Evolutionary conservation across 2,888 invertebrate species (phyloP).

Genomic region (Theristus sp.): DNA sequence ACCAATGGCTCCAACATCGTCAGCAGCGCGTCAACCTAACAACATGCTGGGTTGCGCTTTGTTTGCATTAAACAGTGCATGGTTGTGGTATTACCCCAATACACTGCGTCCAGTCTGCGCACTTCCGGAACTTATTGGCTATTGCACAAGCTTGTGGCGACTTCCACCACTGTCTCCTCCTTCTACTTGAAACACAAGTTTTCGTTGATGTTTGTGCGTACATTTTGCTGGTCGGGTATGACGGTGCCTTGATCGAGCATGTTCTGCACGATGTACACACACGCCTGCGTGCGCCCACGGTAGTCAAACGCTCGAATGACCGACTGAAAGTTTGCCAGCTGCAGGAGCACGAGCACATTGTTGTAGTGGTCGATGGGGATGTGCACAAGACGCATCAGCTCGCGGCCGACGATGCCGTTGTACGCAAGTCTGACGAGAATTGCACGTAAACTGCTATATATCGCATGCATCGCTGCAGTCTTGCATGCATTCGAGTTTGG

Average conservation of each 20-base stretch:
- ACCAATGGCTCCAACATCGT: constrained; percentile 64
- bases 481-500: not conserved
- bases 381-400: constrained; percentile 73
- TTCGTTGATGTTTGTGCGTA: constrained; percentile 2
- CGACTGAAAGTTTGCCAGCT: constrained; percentile 30
- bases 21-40: constrained; percentile 52
- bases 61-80: too few species aligned
- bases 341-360: constrained; percentile 57
- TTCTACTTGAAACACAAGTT: too few species aligned
- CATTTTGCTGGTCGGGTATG: constrained; percentile 57
- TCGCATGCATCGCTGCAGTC: not conserved
- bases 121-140: too few species aligned
- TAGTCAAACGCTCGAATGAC: constrained; percentile 71
- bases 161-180: too few species aligned
- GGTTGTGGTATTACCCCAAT: too few species aligned
- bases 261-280: constrained; percentile 70
- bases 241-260: constrained; percentile 63
- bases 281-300: constrained; percentile 55
- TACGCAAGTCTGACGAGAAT: constrained; percentile 45
- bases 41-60: too few species aligned
- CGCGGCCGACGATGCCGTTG: constrained; percentile 67
- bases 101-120: too few species aligned
- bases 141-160: too few species aligned
- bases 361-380: constrained; percentile 87
- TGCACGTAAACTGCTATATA: not conserved